These are phyloP conservation scores for Hyles lineata DNA, from an alignment of 2,888 invertebrate species.

Conservation along the genomic window DNA sequence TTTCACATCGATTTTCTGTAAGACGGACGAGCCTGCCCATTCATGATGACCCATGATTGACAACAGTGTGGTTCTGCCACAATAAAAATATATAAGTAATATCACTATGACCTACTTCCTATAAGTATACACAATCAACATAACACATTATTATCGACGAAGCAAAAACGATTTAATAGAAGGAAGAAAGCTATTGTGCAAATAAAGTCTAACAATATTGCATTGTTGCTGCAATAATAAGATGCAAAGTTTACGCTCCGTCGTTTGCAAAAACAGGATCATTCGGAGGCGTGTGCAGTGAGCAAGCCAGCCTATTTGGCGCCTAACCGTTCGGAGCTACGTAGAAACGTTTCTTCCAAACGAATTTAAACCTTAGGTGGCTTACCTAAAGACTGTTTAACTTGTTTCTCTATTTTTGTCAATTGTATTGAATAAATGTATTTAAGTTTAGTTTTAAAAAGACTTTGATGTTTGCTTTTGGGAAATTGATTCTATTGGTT, in stretches of 20 bases:
- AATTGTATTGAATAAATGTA: neutral
- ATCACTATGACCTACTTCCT: no score
- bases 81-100: no score
- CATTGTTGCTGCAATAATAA: conserved; percentile 14
- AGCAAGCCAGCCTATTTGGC: conserved; percentile 46
- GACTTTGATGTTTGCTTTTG: neutral
- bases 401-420: neutral
- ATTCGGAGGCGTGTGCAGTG: conserved; percentile 46
- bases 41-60: no score
- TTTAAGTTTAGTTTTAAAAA: neutral
- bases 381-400: neutral
- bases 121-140: neutral
- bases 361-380: conserved; percentile 14
- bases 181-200: neutral
- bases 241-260: neutral
- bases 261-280: conserved; percentile 37
- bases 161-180: neutral
- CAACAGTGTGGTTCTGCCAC: no score
- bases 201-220: neutral
- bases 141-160: neutral
- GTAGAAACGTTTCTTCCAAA: conserved; percentile 5
- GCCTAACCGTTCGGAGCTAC: conserved; percentile 36
- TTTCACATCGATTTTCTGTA: no score
- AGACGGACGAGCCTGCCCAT: no score
- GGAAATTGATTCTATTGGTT: neutral